Base-by-base conservation (phyloP, 1,140 invertebrate species). In the Hydropsyche tenuis region DNA sequence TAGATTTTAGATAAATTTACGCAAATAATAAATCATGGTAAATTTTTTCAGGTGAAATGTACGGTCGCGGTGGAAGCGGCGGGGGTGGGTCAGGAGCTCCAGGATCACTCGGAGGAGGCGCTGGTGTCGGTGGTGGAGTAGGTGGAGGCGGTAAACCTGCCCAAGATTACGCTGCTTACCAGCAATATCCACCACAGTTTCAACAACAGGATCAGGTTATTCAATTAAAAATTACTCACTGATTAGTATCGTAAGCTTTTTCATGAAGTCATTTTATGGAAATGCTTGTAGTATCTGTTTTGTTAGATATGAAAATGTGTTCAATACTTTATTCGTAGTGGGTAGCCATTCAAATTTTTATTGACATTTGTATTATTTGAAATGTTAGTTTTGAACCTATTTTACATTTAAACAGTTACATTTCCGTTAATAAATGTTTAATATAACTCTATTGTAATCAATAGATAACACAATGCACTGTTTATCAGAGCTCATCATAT, bases 141-240 rank as follows among this genome's bases (percentile, higher is more conserved):
- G 76, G 76, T 1, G 72, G 74, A 1, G 76, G 70, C 9, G 72
- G 76, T 25, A 73, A 78, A 51, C 69, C 83, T 0, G 84, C 80
- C 64, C 81, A 82, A 9, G 84, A 84, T 80, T 85, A 85, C 81
- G 81, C 81, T 78, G 81, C 81, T 25, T 86, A 85, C 80, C 83
- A 85, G 81, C 85, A 85, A 81, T 86, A 86, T 81, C 85, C 85
- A 81, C 76, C 76, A 0, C 66, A 71, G 43, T 72, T 75, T 46
- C 83, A 84, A 77, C 82, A 84, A 75, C 85, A 85, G 81, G 85
- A 86, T 79, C 85, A 86, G 85, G 85, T 85, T 80, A 48, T 45
- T 23, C 45, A 22, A 60, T 60, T 60, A 23, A 60, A 60, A 23
- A 25, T 23, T 60, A 9, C 9, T 37, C n/a, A n/a, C n/a, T n/a